Percentiles rank a stretch among this genome's conserved stretches.
These are phyloP conservation scores for Bostrychus sinensis DNA, from an alignment of 2,113 vertebrate genomes.

Conservation along the genomic window DNA sequence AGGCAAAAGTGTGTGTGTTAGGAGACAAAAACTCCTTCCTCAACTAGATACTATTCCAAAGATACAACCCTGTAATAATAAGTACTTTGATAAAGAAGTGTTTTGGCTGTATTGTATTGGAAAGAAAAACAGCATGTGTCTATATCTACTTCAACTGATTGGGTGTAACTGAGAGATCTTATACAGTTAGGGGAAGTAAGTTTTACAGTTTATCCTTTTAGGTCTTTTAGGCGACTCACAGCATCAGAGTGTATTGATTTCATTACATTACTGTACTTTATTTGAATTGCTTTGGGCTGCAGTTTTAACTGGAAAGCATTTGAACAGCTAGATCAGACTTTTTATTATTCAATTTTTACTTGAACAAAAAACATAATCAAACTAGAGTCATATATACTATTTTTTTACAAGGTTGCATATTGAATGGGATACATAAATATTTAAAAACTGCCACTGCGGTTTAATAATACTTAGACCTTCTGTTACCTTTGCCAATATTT, in stretches of 20 bases:
- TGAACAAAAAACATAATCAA: background rate
- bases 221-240: background rate
- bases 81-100: background rate
- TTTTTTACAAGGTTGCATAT: no score
- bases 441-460: no score
- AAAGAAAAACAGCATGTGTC: background rate
- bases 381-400: no score
- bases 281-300: background rate
- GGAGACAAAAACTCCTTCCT: no score
- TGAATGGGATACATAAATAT: no score
- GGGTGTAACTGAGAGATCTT: background rate
- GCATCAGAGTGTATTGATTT: background rate
- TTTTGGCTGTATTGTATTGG: slow-evolving; percentile 2
- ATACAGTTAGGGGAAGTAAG: background rate
- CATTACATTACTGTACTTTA: background rate
- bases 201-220: background rate
- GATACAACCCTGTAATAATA: background rate
- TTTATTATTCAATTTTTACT: background rate
- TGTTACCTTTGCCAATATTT: no score
- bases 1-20: no score
- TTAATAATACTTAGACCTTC: no score
- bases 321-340: background rate
- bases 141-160: no score
- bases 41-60: background rate
- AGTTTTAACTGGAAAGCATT: background rate